Evolutionary conservation across 2,113 vertebrate species (phyloP), one percentile per base, ranked within the genome.

Genomic region (Regulus satrapa): DNA sequence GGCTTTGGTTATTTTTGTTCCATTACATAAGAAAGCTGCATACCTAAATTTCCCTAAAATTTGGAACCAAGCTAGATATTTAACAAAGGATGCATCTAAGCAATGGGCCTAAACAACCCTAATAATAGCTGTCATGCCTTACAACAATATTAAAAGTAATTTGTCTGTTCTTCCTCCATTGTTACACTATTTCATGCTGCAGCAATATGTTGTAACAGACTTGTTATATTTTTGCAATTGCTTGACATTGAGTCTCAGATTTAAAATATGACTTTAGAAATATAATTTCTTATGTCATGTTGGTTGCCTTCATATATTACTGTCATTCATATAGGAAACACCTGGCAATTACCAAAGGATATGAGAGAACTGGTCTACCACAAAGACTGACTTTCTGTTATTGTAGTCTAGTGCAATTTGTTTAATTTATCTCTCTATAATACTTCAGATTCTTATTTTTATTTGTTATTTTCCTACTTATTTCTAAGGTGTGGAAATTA

Each of bases 121-220:
- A 64, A 62, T 54, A 80, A 79, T 40, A 48, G 3, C 34, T 71
- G 29, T 41, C 14, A 25, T 36, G 36, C 6, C 16, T 71, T 51
- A 46, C 9, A 59, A 38, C 6, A 77, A 19, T 48, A 78, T 48
- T 67, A 31, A 63, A 92, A 71, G 7, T 54, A 1, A 51, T 71
- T 71, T 89, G 8, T 29, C 41, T 63, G 1, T 31, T 59, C 18
- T 46, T 74, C 20, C n/a, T 84, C 32, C 26, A 28, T 34, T 21
- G 8, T 28, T 75, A 40, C 8, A 11, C 3, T 63, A 16, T 34
- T 67, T 63, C 14, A 34, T 34, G 19, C 82, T 48, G 46, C 43
- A 78, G 18, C 4, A 73, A 28, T 52, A 26, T 2, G 0, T 29
- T 38, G 2, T 28, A 59, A 3, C 13, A 63, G 3, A 1, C 59